A percentile compares a stretch with the other conserved stretches of the same genome.
Conservation (phyloP, 2,888 invertebrate species). For the Athetis lepigone region DNA sequence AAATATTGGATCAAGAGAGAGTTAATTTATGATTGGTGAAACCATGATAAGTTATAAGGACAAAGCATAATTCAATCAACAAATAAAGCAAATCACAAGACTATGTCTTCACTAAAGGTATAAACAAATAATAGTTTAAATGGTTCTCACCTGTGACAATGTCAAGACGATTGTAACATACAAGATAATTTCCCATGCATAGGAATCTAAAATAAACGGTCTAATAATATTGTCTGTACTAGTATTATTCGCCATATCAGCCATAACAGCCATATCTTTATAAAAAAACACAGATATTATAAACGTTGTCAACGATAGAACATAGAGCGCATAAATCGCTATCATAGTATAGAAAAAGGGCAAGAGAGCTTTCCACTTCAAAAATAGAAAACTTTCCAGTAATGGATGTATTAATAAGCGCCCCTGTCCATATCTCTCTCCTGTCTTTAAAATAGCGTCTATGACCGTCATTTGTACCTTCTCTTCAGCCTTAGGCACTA, state of each 20-base stretch:
- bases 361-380: slow-evolving; percentile 87
- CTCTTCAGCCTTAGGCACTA: slow-evolving; percentile 71
- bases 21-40: too few species aligned
- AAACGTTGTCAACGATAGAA: slow-evolving; percentile 81
- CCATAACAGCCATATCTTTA: too few species aligned
- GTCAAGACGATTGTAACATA: slow-evolving; percentile 41
- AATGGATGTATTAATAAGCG: slow-evolving; percentile 86
- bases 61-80: too few species aligned
- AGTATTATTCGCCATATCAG: not conserved
- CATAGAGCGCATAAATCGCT: slow-evolving; percentile 80
- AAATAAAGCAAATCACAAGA: too few species aligned
- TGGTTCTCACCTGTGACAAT: slow-evolving; percentile 48
- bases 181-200: slow-evolving; percentile 40
- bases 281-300: slow-evolving; percentile 63
- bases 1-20: too few species aligned
- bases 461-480: slow-evolving; percentile 85
- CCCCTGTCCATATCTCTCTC: slow-evolving; percentile 79
- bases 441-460: slow-evolving; percentile 83
- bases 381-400: slow-evolving; percentile 86
- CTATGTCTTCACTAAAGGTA: too few species aligned
- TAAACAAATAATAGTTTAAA: too few species aligned
- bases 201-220: slow-evolving; percentile 35
- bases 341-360: slow-evolving; percentile 85
- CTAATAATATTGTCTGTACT: not conserved
- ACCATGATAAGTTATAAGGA: too few species aligned